These are phyloP conservation scores for Rhynchopsitta pachyrhyncha DNA, from an alignment of 2,113 vertebrate species.

Conservation along the genomic window DNA sequence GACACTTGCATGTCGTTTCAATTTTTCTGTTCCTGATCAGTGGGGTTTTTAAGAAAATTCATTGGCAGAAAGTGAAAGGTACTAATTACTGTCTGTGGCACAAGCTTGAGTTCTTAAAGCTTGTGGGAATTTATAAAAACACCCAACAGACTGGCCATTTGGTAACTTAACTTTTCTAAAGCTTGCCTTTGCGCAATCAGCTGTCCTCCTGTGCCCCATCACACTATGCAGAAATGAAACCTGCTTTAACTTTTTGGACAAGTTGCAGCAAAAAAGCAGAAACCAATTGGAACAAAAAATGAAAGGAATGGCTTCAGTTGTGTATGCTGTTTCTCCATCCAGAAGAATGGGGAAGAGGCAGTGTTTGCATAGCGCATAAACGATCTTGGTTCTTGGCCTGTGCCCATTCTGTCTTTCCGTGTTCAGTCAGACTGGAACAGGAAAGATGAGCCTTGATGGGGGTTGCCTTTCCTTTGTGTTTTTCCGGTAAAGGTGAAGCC, in stretches of 20 bases:
- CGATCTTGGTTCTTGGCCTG: neutral
- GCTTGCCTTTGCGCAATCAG: neutral
- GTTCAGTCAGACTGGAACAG: neutral
- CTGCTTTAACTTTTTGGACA: neutral
- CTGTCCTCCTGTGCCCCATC: neutral
- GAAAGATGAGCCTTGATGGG: neutral
- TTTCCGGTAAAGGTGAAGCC: neutral
- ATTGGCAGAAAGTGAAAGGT: neutral
- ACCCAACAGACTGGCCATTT: neutral
- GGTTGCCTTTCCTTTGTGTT: neutral
- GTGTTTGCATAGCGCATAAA: neutral
- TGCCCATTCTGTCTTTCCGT: neutral
- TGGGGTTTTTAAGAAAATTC: neutral
- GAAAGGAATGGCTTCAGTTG: neutral
- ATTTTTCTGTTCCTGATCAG: neutral
- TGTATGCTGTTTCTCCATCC: neutral
- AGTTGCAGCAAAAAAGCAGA: conserved; percentile 4
- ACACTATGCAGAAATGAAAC: neutral
- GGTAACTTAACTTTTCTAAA: neutral
- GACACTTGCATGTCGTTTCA: neutral
- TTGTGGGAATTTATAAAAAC: neutral
- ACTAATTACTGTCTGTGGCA: neutral
- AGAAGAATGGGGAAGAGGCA: neutral
- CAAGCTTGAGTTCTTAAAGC: neutral
- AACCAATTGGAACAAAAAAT: neutral